phyloP scores from a whole-genome alignment of 1,140 invertebrate genomes.

The Antheraea pernyi region DNA sequence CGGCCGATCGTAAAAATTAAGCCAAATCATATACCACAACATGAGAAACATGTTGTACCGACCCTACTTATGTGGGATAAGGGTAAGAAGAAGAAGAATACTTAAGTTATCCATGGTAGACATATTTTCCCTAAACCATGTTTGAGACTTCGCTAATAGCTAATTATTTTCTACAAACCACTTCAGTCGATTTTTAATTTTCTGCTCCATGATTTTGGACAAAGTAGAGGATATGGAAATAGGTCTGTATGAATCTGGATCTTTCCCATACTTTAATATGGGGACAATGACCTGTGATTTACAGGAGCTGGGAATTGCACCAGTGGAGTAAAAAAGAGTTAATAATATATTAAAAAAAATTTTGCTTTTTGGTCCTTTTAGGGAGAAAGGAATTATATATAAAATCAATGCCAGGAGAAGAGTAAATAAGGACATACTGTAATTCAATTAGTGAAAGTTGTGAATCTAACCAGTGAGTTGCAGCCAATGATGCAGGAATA shows the following conservation, averaged over 20 bases:
- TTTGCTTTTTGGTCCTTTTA: slow-evolving; percentile 12
- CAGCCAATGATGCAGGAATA: not conserved
- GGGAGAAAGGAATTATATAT: slow-evolving; percentile 31
- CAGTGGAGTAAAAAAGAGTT: slow-evolving; percentile 11
- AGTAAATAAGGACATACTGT: slow-evolving; percentile 22
- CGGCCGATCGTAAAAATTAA: too few relatives aligned
- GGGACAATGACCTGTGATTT: slow-evolving; percentile 19
- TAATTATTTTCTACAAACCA: slow-evolving; percentile 25
- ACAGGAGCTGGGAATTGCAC: slow-evolving; percentile 7
- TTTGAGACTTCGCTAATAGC: slow-evolving; percentile 25
- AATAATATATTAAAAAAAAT: slow-evolving; percentile 21
- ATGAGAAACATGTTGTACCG: too few relatives aligned
- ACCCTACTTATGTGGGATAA: too few relatives aligned
- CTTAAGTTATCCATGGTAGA: slow-evolving; percentile 28
- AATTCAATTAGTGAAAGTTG: slow-evolving; percentile 25
- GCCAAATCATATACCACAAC: too few relatives aligned
- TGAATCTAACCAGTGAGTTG: not conserved
- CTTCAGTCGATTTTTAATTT: slow-evolving; percentile 24
- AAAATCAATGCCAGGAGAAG: slow-evolving; percentile 26
- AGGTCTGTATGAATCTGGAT: slow-evolving; percentile 7
- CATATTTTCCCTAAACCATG: slow-evolving; percentile 28
- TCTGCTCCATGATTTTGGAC: slow-evolving; percentile 22
- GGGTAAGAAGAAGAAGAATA: too few relatives aligned
- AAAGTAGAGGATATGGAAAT: slow-evolving; percentile 15
- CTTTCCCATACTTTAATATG: slow-evolving; percentile 16